Base-by-base conservation (phyloP, 2,888 invertebrate species). In the Campoplex capitator region DNA sequence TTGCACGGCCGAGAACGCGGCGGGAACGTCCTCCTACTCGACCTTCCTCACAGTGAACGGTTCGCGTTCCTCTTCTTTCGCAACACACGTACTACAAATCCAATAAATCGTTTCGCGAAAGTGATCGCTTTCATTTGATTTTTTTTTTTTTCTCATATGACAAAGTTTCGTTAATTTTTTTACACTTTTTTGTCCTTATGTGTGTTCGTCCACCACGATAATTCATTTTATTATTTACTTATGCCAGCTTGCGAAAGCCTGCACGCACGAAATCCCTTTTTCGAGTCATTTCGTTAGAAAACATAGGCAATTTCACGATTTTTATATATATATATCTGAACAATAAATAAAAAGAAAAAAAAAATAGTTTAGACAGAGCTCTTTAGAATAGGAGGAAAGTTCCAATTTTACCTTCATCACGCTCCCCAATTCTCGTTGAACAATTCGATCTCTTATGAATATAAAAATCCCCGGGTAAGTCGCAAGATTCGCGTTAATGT, bases 31-130 rank as follows among this genome's bases (percentile, higher is more conserved):
- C 84, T 93, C 93, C 76, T 92, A 94, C 88, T 93, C 94, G 79
- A 94, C 95, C 58, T 89, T 91, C 78, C 94, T 95, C 88, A 92
- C 92, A 88, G 95, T 95, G 67, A 95, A 95, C 92, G 95, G 95
- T 95, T 93, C 93, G 94, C 91, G 91, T 89, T 88, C 82, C 79
- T 85, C 81, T 76, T 68, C 58, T 79, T 35, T 84, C 48, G 75
- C 78, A 70, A 48, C 42, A 77, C 73, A 77, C 38, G 23, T 28
- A 62, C 18, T 65, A 62, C 16, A 73, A 18, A 78, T 51, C 77
- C 16, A 80, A 62, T 32, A 18, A 38, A 18, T 68, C 80, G 42
- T 80, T 86, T 85, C 76, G 79, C 87, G 81, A 84, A 83, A 80
- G 23, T 65, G 84, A 82, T 77, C 71, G 71, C 80, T 84, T 83